Conservation (phyloP, 2,113 vertebrate species). For the Psophia crepitans region DNA sequence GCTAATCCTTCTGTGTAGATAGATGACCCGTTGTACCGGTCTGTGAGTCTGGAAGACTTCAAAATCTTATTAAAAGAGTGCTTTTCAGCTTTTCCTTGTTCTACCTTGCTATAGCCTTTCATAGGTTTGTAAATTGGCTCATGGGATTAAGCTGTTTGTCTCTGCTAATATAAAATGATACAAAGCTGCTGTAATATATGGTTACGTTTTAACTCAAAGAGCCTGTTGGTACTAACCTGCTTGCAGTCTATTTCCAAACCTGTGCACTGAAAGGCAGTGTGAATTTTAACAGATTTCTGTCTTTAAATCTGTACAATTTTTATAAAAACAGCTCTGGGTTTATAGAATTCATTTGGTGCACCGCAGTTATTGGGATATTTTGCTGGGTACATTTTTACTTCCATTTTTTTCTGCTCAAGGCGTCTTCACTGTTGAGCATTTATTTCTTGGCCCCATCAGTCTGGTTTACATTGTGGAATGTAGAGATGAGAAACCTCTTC, state of each 20-base stretch:
- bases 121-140: slow-evolving; percentile 31
- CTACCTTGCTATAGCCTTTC: background rate
- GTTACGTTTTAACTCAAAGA: slow-evolving; percentile 40
- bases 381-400: background rate
- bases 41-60: background rate
- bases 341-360: background rate
- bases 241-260: slow-evolving; percentile 24
- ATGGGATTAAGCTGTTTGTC: slow-evolving; percentile 55
- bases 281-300: slow-evolving; percentile 48
- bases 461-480: background rate
- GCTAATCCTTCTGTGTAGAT: background rate
- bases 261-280: background rate
- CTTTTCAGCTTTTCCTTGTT: background rate
- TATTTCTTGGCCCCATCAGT: background rate
- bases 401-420: background rate
- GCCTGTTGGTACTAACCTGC: slow-evolving; percentile 14
- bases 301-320: slow-evolving; percentile 44
- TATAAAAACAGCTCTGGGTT: slow-evolving; percentile 15
- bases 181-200: slow-evolving; percentile 9
- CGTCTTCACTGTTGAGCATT: background rate
- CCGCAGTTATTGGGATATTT: background rate
- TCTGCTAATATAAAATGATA: slow-evolving; percentile 43
- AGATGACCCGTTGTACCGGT: background rate
- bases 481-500: background rate
- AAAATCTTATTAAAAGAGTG: background rate